Percentiles rank a stretch among this genome's conserved stretches.
These are phyloP conservation scores for Nesidiocoris tenuis DNA, from an alignment of 2,888 invertebrate species.

Conservation along the genomic window DNA sequence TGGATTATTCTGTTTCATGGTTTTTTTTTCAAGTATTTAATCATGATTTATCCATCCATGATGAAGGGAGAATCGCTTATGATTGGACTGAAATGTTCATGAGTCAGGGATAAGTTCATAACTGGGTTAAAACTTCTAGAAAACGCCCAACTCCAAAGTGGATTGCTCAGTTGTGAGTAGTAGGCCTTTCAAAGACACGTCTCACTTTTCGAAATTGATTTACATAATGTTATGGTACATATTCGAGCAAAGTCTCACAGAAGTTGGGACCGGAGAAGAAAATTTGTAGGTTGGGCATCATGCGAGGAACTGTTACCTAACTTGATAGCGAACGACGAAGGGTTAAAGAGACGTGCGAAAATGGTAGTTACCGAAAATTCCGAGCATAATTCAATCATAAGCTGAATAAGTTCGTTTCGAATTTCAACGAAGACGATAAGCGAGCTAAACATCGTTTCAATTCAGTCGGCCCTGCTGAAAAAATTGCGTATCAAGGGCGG, in stretches of 20 bases:
- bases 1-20: too few species aligned
- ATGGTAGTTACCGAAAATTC: not conserved
- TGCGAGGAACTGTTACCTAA: not conserved
- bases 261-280: not conserved
- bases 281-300: not conserved
- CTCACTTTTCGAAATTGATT: conserved; percentile 25
- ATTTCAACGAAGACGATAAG: not conserved
- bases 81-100: too few species aligned
- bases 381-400: not conserved
- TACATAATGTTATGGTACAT: conserved; percentile 35
- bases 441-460: too few species aligned
- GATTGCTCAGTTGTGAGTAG: too few species aligned
- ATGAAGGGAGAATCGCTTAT: too few species aligned
- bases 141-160: conserved; percentile 11
- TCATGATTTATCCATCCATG: too few species aligned
- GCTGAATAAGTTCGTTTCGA: not conserved
- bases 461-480: too few species aligned
- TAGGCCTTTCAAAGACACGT: conserved; percentile 1
- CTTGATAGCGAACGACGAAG: not conserved
- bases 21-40: too few species aligned
- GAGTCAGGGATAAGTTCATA: too few species aligned
- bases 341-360: not conserved
- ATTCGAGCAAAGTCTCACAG: not conserved
- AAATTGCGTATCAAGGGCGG: too few species aligned
- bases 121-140: conserved; percentile 6